phyloP scores from a whole-genome alignment of 2,113 vertebrate species.

The Ictidomys tridecemlineatus region DNA sequence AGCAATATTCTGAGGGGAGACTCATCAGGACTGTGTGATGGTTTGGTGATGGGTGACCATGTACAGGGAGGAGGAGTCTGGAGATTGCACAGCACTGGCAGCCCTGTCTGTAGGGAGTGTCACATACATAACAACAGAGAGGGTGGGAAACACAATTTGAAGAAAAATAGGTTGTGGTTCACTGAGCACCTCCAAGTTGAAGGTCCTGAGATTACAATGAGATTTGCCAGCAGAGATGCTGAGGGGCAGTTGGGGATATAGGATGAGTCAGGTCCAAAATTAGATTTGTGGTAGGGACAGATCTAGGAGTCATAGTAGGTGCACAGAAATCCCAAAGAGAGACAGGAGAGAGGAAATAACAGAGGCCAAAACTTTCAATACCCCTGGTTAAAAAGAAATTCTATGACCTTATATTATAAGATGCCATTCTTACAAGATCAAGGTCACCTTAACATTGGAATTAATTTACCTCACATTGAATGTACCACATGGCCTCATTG shows the following conservation, averaged over 20 bases:
- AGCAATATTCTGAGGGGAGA: background rate
- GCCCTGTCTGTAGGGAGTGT: background rate
- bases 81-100: background rate
- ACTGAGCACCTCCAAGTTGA: background rate
- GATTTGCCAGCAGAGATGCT: background rate
- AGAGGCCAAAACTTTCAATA: background rate
- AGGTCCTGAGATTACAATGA: background rate
- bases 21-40: no score
- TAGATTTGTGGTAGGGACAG: background rate
- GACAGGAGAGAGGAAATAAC: background rate
- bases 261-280: background rate
- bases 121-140: fast-evolving
- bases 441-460: background rate
- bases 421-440: background rate
- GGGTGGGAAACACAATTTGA: background rate
- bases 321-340: background rate
- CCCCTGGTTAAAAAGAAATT: background rate
- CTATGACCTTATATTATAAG: background rate
- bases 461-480: background rate
- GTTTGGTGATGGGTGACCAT: no score
- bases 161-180: background rate
- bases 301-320: background rate
- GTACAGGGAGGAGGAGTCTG: background rate
- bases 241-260: background rate
- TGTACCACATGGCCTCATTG: background rate